phyloP scores from a whole-genome alignment of 2,113 vertebrate genomes.

The Macquaria australasica region DNA sequence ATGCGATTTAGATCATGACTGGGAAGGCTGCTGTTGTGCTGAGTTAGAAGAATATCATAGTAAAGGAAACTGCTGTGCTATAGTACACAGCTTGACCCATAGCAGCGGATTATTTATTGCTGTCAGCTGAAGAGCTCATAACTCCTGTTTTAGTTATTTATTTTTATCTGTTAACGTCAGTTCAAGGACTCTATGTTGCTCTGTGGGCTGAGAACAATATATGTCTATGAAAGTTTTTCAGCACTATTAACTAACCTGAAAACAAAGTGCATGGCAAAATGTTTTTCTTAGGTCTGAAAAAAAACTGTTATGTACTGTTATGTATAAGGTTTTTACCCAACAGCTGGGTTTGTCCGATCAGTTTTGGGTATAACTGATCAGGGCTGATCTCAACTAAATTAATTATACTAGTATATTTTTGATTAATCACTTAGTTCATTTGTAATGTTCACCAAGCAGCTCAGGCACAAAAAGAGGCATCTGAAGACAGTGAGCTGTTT shows the following conservation, averaged over 20 bases:
- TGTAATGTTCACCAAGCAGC: background rate
- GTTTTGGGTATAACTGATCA: background rate
- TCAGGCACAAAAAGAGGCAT: background rate
- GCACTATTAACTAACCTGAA: background rate
- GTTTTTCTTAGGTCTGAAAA: background rate
- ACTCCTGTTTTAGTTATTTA: conserved; percentile 60
- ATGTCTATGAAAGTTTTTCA: conserved; percentile 16
- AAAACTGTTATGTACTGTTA: background rate
- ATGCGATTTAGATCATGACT: conserved; percentile 66
- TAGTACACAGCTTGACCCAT: conserved; percentile 56
- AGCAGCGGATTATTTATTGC: conserved; percentile 66
- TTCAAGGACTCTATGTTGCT: conserved; percentile 52
- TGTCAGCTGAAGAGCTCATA: conserved; percentile 64
- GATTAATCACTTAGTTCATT: background rate
- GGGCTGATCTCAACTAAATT: background rate
- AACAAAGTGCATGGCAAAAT: conserved; percentile 9
- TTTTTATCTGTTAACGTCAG: conserved; percentile 59
- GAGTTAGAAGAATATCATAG: conserved; percentile 66
- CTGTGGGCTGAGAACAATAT: conserved; percentile 10
- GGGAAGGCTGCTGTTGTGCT: conserved; percentile 60
- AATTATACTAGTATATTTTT: background rate
- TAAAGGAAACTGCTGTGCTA: conserved; percentile 64
- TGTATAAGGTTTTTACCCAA: background rate
- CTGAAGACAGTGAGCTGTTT: background rate
- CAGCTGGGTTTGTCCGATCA: background rate